Evolutionary conservation across 2,113 vertebrate genomes (phyloP).

Genomic region (Gymnorhina tibicen): DNA sequence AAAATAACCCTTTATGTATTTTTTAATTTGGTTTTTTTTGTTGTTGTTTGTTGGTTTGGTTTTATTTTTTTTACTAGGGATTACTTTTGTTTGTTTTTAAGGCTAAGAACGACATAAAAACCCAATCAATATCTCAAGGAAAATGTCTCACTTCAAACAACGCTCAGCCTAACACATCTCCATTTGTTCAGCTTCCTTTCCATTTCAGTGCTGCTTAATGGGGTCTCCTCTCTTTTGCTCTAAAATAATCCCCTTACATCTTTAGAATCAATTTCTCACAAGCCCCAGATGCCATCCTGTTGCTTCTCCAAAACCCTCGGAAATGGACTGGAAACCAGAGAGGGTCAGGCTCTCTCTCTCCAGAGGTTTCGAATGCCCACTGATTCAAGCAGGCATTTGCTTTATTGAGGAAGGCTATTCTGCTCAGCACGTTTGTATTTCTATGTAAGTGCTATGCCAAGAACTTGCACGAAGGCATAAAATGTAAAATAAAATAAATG

Average conservation of each 20-base stretch:
- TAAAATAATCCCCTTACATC: constrained; percentile 51
- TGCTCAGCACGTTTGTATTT: background rate
- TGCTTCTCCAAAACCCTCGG: constrained; percentile 5
- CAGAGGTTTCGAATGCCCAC: background rate
- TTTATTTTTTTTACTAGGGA: background rate
- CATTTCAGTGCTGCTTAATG: constrained; percentile 45
- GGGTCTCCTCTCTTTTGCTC: constrained; percentile 21
- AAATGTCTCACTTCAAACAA: constrained; percentile 48
- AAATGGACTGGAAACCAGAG: constrained; percentile 30
- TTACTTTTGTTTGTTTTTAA: constrained; percentile 11
- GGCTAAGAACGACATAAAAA: constrained; percentile 10
- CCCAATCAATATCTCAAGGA: constrained; percentile 45
- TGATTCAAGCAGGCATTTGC: background rate
- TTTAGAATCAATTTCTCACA: constrained; percentile 62
- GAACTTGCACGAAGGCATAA: background rate
- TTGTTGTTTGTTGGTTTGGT: background rate
- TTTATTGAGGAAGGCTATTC: background rate
- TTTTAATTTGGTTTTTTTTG: background rate
- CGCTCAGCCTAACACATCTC: background rate
- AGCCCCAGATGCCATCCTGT: background rate
- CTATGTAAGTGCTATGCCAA: background rate
- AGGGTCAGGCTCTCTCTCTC: background rate
- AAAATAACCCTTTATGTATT: constrained; percentile 1
- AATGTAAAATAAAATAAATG: background rate
- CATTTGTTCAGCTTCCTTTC: constrained; percentile 40